Percentiles rank a stretch among this genome's conserved stretches.
These are phyloP conservation scores for Paracentrotus lividus DNA, from an alignment of 53 echinoderm and acorn worm genomes.

Conservation along the genomic window DNA sequence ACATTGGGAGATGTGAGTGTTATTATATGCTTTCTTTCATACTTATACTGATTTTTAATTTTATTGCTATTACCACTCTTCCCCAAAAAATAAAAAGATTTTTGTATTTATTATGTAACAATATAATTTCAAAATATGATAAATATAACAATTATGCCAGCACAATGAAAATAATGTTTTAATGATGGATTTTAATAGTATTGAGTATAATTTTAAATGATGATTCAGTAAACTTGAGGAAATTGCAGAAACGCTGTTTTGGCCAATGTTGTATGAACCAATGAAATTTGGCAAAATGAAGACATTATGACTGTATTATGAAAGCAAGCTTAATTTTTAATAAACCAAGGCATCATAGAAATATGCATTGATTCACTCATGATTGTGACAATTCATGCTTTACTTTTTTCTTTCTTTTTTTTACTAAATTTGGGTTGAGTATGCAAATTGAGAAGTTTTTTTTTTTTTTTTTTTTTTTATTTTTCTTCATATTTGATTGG, in stretches of 20 bases:
- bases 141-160: too few species aligned
- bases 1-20: slow-evolving; percentile 91
- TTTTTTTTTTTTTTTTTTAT: not conserved
- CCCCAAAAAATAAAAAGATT: too few species aligned
- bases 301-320: not conserved
- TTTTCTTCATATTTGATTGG: not conserved
- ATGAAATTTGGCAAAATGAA: not conserved
- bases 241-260: too few species aligned
- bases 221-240: too few species aligned
- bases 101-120: too few species aligned
- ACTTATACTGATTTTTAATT: too few species aligned
- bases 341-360: not conserved
- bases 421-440: not conserved
- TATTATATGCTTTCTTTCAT: not conserved
- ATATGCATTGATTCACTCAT: not conserved
- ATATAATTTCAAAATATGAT: too few species aligned
- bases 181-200: too few species aligned
- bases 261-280: not conserved
- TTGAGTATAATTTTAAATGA: too few species aligned
- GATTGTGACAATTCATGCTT: not conserved
- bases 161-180: too few species aligned
- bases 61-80: too few species aligned
- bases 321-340: not conserved
- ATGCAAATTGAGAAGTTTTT: not conserved
- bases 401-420: not conserved